Evolutionary conservation across 2,113 vertebrate species (phyloP), one percentile per base, ranked within the genome.

Genomic region (Machaerirhynchus nigripectus): DNA sequence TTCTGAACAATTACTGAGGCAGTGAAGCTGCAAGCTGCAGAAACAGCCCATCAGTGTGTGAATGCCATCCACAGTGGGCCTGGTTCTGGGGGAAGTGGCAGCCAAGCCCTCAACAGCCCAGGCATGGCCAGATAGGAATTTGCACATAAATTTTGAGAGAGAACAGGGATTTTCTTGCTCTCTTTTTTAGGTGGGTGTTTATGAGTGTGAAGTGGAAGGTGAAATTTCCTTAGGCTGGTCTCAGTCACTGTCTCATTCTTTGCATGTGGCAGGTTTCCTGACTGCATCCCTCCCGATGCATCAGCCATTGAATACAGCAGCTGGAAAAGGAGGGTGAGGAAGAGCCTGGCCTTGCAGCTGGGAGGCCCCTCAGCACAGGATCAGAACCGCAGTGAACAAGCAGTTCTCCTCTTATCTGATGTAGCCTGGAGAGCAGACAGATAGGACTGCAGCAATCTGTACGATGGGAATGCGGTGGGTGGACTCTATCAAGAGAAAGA

Each of bases 391-490:
- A 90, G 84, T 0, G 1, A 95, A 74, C 76, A 80, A 55, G 85
- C 90, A 84, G 77, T 93, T 89, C 80, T 87, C n/a, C 52, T 71
- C 90, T 97, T 97, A 97, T 97, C 96, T 96, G 96, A 97, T 94
- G 52, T 24, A 94, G 84, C 71, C 93, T 64, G 64, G n/a, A 89
- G 49, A 95, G 82, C 81, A 96, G 86, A 96, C 93, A 91, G 87
- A 91, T 52, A 68, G 87, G 47, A 73, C 64, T 84, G 69, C 63
- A 93, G 95, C 82, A 69, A 1, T 63, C 78, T 85, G 75, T 53
- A 90, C 94, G 90, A 92, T 52, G 90, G 82, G 93, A 97, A 93
- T 97, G 95, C 39, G 17, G 91, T 93, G 85, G 76, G 95, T 95
- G 96, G 49, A 74, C 79, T 94, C 64, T 50, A 84, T 86, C 46